A percentile compares a stretch with the other conserved stretches of the same genome.
These are phyloP conservation scores for Chloroceryle inda DNA, from an alignment of 2,797 vertebrate species.

Conservation along the genomic window DNA sequence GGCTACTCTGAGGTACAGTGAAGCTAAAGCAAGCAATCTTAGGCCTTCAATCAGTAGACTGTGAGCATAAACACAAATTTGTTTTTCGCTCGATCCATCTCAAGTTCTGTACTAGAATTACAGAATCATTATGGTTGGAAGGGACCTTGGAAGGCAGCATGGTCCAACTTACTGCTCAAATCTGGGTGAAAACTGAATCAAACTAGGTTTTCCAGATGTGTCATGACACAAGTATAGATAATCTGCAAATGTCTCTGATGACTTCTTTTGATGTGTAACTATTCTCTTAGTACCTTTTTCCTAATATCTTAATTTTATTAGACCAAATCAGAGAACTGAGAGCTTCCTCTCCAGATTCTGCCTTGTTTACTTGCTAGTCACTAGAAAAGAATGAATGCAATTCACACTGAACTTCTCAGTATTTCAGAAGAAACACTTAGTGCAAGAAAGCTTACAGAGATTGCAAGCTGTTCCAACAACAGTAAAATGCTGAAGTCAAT, in stretches of 20 bases:
- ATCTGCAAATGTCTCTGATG: neutral
- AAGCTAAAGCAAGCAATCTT: neutral
- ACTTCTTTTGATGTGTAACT: neutral
- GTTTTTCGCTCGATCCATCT: neutral
- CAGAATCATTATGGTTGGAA: neutral
- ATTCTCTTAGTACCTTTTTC: neutral
- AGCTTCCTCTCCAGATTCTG: neutral
- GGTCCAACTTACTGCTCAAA: neutral
- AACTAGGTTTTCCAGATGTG: neutral
- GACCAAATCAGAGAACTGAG: neutral
- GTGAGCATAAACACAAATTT: neutral
- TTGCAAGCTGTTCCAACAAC: neutral
- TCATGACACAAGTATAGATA: neutral
- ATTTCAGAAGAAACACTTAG: neutral
- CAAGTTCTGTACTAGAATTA: neutral
- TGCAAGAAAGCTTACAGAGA: neutral
- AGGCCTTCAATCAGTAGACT: neutral
- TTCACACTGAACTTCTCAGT: neutral
- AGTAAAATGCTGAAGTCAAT: neutral
- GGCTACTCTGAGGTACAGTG: neutral
- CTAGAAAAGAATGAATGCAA: neutral
- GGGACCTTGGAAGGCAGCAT: neutral
- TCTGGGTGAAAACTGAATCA: neutral
- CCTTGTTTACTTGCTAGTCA: neutral
- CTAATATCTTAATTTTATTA: neutral